phyloP scores from a whole-genome alignment of 1,140 invertebrate genomes.

The Brachionus paranguensis region DNA sequence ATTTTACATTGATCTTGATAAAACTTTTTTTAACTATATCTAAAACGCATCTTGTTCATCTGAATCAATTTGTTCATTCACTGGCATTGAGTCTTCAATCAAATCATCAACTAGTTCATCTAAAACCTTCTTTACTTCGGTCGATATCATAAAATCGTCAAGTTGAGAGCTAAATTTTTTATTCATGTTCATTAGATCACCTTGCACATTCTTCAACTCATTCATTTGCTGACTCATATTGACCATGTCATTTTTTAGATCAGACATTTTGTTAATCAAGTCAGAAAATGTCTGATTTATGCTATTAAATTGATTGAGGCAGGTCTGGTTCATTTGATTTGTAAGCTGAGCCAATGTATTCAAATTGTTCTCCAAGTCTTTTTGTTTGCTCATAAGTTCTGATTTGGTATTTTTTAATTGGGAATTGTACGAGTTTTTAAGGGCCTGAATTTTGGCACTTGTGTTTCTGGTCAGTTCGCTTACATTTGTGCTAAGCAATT shows the following conservation, averaged over 20 bases:
- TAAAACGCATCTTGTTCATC: background rate
- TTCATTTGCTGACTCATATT: background rate
- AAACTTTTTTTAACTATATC: background rate
- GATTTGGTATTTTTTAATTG: conserved; percentile 21
- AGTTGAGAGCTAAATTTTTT: background rate
- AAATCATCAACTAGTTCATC: conserved; percentile 10
- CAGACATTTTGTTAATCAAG: background rate
- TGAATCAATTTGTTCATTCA: background rate
- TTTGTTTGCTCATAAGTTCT: background rate
- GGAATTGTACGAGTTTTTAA: conserved; percentile 10
- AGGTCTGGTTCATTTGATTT: background rate
- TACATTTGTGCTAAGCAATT: background rate
- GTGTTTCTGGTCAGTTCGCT: background rate
- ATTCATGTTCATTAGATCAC: background rate
- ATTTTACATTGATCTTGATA: background rate
- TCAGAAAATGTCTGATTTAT: conserved; percentile 2
- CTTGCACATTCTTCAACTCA: background rate
- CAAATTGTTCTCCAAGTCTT: background rate
- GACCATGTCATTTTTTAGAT: background rate
- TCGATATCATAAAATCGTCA: background rate
- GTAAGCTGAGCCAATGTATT: background rate
- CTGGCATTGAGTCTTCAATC: conserved; percentile 1
- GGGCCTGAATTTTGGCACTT: background rate
- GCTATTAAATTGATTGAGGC: background rate
- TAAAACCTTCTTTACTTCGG: background rate